Conservation (phyloP, 2,888 invertebrate genomes). For the Synanthedon formicaeformis region DNA sequence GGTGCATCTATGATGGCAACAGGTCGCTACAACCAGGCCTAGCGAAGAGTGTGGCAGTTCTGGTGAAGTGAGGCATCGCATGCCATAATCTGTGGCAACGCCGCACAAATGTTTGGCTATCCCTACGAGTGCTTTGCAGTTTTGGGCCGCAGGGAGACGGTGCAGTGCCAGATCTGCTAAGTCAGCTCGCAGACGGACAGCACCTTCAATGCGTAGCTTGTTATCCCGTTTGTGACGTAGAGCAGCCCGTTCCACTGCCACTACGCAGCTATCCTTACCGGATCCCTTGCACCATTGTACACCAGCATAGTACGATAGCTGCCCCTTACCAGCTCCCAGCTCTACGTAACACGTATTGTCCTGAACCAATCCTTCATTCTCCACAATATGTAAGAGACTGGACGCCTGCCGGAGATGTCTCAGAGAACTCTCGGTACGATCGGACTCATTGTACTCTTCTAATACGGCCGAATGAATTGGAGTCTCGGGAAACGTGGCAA, state of each 20-base stretch:
- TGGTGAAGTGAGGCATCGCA: constrained; percentile 73
- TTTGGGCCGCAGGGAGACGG: constrained; percentile 38
- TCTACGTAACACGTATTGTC: constrained; percentile 82
- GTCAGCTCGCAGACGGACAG: constrained; percentile 79
- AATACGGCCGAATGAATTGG: constrained; percentile 35
- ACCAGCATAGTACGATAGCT: constrained; percentile 82
- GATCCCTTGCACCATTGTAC: constrained; percentile 63
- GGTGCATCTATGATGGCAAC: constrained; percentile 90
- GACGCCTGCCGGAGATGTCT: constrained; percentile 86
- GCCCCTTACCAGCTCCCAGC: constrained; percentile 92
- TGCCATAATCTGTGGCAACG: constrained; percentile 80
- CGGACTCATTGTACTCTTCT: constrained; percentile 38
- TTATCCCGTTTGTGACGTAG: constrained; percentile 84
- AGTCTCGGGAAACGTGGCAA: constrained; percentile 21
- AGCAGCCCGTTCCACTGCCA: constrained; percentile 84
- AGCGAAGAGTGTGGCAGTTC: constrained; percentile 38
- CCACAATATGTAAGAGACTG: constrained; percentile 78
- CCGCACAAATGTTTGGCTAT: constrained; percentile 93
- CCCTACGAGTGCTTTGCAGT: constrained; percentile 72
- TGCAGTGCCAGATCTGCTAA: constrained; percentile 81
- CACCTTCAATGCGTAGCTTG: constrained; percentile 39
- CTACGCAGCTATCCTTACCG: constrained; percentile 63
- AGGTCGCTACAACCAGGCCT: constrained; percentile 83
- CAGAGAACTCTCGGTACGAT: constrained; percentile 72
- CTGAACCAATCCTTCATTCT: constrained; percentile 69